Conservation (phyloP, 2,888 invertebrate genomes). For the Limenitis arthemis region DNA sequence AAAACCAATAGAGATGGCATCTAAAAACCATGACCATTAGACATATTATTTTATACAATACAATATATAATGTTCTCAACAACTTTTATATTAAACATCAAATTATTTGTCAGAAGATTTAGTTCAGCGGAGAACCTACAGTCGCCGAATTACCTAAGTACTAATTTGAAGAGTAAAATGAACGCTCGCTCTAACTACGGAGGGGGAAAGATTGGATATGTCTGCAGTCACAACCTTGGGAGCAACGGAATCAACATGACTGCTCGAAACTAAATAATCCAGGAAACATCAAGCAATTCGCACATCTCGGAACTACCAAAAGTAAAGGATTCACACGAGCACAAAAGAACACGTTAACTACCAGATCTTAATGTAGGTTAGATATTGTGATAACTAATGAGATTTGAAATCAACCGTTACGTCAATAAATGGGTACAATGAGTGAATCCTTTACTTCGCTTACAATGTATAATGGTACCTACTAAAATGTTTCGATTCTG, state of each 20-base stretch:
- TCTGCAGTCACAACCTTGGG: slow-evolving; percentile 67
- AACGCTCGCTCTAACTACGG: slow-evolving; percentile 21
- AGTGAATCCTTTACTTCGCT: slow-evolving; percentile 29
- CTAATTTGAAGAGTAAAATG: slow-evolving; percentile 26
- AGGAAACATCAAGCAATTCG: slow-evolving; percentile 36
- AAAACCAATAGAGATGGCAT: slow-evolving; percentile 67
- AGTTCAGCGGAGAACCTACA: slow-evolving; percentile 39
- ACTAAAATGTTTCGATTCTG: slow-evolving; percentile 30
- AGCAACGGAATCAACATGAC: slow-evolving; percentile 42
- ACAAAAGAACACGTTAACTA: slow-evolving; percentile 63
- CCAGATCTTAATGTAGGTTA: slow-evolving; percentile 67
- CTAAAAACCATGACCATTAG: slow-evolving; percentile 59
- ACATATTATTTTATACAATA: slow-evolving; percentile 51
- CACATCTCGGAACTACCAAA: slow-evolving; percentile 47
- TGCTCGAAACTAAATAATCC: slow-evolving; percentile 32
- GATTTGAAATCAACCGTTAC: slow-evolving; percentile 60
- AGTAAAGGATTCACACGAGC: slow-evolving; percentile 54
- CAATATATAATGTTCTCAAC: slow-evolving; percentile 38
- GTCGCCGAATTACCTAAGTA: slow-evolving; percentile 26
- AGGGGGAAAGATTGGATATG: slow-evolving; percentile 47
- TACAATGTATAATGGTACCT: slow-evolving; percentile 11
- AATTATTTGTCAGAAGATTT: slow-evolving; percentile 62
- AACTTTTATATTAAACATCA: slow-evolving; percentile 50
- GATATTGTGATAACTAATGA: slow-evolving; percentile 69
- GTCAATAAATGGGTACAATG: slow-evolving; percentile 66